Conservation (phyloP, 2,797 vertebrate species). For the Melanotaenia boesemani region DNA sequence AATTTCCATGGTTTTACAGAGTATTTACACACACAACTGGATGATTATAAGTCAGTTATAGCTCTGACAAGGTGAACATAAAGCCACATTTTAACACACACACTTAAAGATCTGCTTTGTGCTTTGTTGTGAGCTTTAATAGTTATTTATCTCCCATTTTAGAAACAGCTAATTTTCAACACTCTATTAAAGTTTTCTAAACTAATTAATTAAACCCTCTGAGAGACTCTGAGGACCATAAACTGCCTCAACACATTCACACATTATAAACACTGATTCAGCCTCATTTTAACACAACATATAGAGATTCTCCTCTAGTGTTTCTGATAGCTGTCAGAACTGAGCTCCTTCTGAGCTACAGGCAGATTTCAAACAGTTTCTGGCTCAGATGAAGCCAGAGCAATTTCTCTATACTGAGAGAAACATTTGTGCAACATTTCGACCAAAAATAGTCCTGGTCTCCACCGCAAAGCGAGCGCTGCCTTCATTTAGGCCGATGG, state of each 20-base stretch:
- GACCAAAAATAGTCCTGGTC: constrained; percentile 77
- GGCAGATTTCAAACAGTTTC: constrained; percentile 38
- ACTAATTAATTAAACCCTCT: no score
- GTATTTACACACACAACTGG: no score
- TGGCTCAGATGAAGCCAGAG: constrained; percentile 53
- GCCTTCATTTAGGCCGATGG: constrained; percentile 73
- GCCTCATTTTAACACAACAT: constrained; percentile 2
- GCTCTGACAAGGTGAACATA: no score
- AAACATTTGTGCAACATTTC: constrained; percentile 81
- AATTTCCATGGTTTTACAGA: no score
- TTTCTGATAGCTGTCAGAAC: constrained; percentile 24
- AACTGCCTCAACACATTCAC: neutral
- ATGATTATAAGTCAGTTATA: no score
- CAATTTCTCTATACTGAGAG: constrained; percentile 64
- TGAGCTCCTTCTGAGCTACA: constrained; percentile 19
- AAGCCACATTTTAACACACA: no score
- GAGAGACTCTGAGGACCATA: no score
- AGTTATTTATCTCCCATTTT: no score
- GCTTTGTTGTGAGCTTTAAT: no score
- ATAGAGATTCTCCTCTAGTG: constrained; percentile 8
- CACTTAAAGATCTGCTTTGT: no score
- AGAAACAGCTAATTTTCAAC: no score
- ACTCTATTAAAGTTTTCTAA: no score
- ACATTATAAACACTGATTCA: neutral
- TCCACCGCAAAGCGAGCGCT: constrained; percentile 73